Conservation (phyloP, 1,140 invertebrate genomes). For the Samia ricini region DNA sequence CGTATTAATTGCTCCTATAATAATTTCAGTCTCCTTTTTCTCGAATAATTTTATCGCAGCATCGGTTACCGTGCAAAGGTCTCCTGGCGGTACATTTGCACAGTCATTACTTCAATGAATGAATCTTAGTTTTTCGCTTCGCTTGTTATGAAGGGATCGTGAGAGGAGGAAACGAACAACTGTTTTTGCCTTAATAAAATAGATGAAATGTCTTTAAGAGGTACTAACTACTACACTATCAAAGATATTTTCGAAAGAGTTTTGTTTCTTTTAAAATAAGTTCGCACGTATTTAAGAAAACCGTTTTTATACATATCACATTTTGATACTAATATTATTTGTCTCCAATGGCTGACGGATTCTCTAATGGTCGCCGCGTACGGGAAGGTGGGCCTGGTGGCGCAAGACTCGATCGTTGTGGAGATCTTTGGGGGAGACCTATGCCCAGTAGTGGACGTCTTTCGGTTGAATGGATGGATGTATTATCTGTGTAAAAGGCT, state of each 20-base stretch:
- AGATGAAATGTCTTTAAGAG: neutral
- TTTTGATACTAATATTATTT: no score
- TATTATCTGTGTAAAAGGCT: no score
- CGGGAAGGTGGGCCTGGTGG: no score
- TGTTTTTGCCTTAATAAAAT: neutral
- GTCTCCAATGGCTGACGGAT: no score
- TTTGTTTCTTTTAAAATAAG: neutral
- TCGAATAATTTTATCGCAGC: neutral
- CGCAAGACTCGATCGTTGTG: no score
- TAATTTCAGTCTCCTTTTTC: neutral
- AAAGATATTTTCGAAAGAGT: neutral
- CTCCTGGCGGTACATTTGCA: neutral
- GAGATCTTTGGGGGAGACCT: no score
- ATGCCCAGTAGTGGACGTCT: no score
- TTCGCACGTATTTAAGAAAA: neutral
- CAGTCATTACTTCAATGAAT: slow-evolving; percentile 36
- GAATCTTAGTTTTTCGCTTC: slow-evolving; percentile 26
- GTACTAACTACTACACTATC: no score
- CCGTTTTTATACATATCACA: no score
- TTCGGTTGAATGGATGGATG: no score
- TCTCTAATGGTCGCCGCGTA: no score
- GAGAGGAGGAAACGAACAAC: slow-evolving; percentile 1
- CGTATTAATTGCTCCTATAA: neutral
- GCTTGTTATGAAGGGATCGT: slow-evolving; percentile 19
- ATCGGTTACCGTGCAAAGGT: neutral